Conservation (phyloP, 1,140 invertebrate species). For the Scaptomyza montana region DNA sequence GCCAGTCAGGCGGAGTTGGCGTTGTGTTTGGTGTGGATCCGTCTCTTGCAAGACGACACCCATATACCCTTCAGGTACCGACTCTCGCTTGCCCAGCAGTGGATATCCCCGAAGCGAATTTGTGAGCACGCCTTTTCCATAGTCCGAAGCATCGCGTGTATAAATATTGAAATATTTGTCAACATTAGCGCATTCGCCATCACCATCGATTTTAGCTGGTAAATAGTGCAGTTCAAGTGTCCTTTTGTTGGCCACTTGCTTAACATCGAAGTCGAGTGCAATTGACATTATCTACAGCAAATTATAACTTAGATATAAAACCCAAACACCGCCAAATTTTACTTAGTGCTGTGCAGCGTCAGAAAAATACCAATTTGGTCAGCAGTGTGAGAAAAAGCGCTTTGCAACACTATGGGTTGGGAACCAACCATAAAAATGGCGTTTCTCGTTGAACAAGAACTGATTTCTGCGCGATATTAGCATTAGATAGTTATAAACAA, state of each 20-base stretch:
- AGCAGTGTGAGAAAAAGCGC: conserved; percentile 16
- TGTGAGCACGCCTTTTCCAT: conserved; percentile 76
- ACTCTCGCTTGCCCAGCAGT: conserved; percentile 86
- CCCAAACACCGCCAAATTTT: conserved; percentile 47
- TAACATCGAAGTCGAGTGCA: conserved; percentile 84
- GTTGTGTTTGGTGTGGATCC: conserved; percentile 85
- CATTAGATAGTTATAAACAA: conserved; percentile 44
- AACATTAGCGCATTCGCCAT: conserved; percentile 88
- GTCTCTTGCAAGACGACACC: conserved; percentile 87
- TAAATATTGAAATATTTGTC: conserved; percentile 88
- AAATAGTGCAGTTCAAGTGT: conserved; percentile 87
- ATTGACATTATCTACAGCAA: conserved; percentile 83
- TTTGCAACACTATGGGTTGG: conserved; percentile 30
- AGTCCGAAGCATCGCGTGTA: conserved; percentile 83
- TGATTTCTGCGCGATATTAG: conserved; percentile 53
- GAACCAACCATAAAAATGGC: conserved; percentile 63
- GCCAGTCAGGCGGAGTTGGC: conserved; percentile 86
- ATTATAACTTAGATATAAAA: conserved; percentile 9
- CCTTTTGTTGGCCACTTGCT: conserved; percentile 81
- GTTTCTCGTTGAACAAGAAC: conserved; percentile 58
- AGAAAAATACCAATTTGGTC: conserved; percentile 3
- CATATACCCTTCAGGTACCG: conserved; percentile 86
- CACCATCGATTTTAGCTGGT: conserved; percentile 89
- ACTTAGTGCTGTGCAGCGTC: conserved; percentile 18
- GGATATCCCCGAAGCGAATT: conserved; percentile 88